Conservation (phyloP, 2,113 vertebrate species). For the Perca schrenkii region DNA sequence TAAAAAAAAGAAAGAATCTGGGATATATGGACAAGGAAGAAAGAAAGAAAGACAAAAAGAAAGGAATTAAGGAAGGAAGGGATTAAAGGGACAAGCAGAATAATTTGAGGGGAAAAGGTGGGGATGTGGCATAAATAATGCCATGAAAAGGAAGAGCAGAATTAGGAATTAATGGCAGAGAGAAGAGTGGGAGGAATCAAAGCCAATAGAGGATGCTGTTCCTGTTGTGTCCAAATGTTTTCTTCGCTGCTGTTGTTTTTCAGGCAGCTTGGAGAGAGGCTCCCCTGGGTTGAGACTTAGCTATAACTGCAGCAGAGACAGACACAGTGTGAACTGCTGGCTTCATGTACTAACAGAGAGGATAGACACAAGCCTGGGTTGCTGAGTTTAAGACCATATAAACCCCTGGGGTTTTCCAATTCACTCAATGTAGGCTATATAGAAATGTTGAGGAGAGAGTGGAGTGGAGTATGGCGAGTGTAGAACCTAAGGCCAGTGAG, state of each 20-base stretch:
- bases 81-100: conserved; percentile 8
- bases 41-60: too few species aligned
- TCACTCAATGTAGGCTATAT: background rate
- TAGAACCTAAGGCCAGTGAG: background rate
- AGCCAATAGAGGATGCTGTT: conserved; percentile 47
- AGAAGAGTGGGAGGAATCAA: conserved; percentile 31
- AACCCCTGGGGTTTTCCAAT: conserved; percentile 36
- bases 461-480: background rate
- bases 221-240: conserved; percentile 62
- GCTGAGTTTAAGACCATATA: conserved; percentile 47
- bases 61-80: background rate
- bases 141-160: background rate
- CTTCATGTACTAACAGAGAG: conserved; percentile 57
- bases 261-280: conserved; percentile 46
- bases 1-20: conserved; percentile 8
- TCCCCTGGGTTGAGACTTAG: conserved; percentile 68
- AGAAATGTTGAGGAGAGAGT: conserved; percentile 12
- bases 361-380: conserved; percentile 52
- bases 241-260: conserved; percentile 62
- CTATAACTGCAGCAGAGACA: conserved; percentile 61
- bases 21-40: conserved; percentile 2
- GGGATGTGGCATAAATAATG: background rate
- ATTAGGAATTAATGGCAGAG: conserved; percentile 20
- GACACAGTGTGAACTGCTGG: conserved; percentile 58
- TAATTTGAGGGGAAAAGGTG: conserved; percentile 1